Evolutionary conservation across 2,797 vertebrate genomes (phyloP).

Genomic region (Ctenopoma multispine): DNA sequence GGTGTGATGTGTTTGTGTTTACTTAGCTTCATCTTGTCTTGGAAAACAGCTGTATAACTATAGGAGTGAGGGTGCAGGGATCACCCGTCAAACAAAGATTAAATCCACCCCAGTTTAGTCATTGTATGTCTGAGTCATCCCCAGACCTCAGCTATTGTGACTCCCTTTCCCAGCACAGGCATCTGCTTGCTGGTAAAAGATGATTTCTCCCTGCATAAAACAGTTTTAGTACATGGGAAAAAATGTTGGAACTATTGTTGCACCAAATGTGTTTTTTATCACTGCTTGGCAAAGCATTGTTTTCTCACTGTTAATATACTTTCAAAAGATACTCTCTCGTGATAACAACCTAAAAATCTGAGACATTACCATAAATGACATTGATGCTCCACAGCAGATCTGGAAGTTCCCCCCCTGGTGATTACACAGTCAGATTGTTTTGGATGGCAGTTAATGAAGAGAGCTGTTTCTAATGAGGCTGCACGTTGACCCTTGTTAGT

Average conservation of each 20-base stretch:
- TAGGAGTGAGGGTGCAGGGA: conserved; percentile 24
- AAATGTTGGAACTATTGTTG: conserved; percentile 55
- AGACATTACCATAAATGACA: conserved; percentile 29
- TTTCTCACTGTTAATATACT: conserved; percentile 45
- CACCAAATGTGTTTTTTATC: conserved; percentile 64
- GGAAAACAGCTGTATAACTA: conserved; percentile 31
- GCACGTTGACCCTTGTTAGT: conserved; percentile 58
- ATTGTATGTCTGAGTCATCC: conserved; percentile 59
- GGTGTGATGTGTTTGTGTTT: conserved; percentile 11
- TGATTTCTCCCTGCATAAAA: conserved; percentile 61
- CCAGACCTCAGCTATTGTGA: conserved; percentile 45
- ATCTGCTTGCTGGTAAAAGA: conserved; percentile 64
- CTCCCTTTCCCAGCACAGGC: conserved; percentile 67
- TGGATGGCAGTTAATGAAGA: conserved; percentile 37
- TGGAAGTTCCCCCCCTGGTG: conserved; percentile 4
- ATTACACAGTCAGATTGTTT: conserved; percentile 8
- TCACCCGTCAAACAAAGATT: conserved; percentile 28
- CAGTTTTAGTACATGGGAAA: conserved; percentile 55
- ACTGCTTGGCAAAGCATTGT: conserved; percentile 43
- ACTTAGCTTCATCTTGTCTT: conserved; percentile 13
- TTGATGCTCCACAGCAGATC: conserved; percentile 10
- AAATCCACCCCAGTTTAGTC: conserved; percentile 47
- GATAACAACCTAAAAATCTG: conserved; percentile 25
- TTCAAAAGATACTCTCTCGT: conserved; percentile 31
- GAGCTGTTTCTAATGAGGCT: conserved; percentile 52